These are phyloP conservation scores for Gambusia yucatana DNA, from an alignment of 2,797 vertebrate genomes.

Conservation along the genomic window DNA sequence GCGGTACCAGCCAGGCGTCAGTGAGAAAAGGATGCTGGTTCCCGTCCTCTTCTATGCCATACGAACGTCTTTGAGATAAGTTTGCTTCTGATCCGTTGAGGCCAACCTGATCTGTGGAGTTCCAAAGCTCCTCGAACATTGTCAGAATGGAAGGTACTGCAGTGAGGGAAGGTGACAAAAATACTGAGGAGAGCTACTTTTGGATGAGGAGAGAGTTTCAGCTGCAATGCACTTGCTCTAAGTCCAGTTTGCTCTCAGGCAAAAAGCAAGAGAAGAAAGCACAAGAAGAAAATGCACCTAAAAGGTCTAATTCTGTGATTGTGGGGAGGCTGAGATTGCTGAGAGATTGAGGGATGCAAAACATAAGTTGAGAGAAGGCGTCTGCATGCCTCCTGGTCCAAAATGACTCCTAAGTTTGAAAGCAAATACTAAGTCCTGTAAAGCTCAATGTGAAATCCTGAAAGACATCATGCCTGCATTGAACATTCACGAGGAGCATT, in stretches of 20 bases:
- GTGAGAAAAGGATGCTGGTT: slow-evolving; percentile 85
- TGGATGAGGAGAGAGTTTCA: slow-evolving; percentile 15
- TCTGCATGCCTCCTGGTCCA: background rate
- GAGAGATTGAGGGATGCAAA: background rate
- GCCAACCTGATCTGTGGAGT: slow-evolving; percentile 68
- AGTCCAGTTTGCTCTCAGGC: slow-evolving; percentile 15
- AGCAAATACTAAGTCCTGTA: background rate
- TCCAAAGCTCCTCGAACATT: slow-evolving; percentile 73
- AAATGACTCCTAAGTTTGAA: background rate
- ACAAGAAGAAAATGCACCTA: background rate
- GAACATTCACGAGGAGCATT: background rate
- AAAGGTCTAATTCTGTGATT: background rate
- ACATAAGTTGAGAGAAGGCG: background rate
- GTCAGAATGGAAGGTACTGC: background rate
- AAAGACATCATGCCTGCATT: background rate
- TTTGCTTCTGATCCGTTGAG: slow-evolving; percentile 74
- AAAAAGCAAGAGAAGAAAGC: slow-evolving; percentile 6
- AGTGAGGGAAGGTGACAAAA: slow-evolving; percentile 2
- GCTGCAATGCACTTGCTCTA: background rate
- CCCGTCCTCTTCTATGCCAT: slow-evolving; percentile 21
- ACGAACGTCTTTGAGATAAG: slow-evolving; percentile 56
- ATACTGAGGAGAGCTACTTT: slow-evolving; percentile 4
- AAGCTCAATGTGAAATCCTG: background rate
- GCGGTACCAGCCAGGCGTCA: slow-evolving; percentile 88
- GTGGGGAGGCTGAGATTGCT: background rate